Evolutionary conservation across 2,888 invertebrate genomes (phyloP), one percentile per base, ranked within the genome.

Genomic region (Dicyrtomina minuta): DNA sequence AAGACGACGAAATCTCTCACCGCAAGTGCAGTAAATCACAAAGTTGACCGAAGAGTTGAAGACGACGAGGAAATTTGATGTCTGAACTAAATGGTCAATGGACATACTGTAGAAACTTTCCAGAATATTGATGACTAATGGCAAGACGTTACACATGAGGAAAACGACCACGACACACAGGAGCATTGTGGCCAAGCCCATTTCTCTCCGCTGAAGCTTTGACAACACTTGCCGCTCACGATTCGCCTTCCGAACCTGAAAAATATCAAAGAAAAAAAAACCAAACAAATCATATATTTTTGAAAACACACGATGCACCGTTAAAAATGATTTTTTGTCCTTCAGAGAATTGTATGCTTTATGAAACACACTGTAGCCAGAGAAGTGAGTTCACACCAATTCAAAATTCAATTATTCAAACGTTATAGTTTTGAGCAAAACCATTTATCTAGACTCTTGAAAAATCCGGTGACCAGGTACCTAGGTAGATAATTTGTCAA

Each of bases 41-140:
- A 98, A 97, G 84, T 98, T 98, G 73, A 96, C 93, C 81, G 96
- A 95, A 80, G 96, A 96, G 85, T 98, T 98, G 81, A 97, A 89
- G 74, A 95, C 96, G 68, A 98, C 96, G 74, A 97, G 86, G 68
- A 97, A 87, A 83, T 98, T 97, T 80, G 92, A 93, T 44, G 88
- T 86, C 80, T 91, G 90, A 65, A 93, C 89, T 79, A 92, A 84
- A 79, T 88, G 87, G 79, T 89, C 88, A 75, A 87, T 85, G 70
- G 87, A 86, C 58, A 85, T 84, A 70, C 85, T 84, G 79, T 86
- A 87, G 80, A 93, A 92, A 49, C 91, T 90, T 82, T 96, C 92
- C 80, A 91, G 86, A 51, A 93, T 88, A 84, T 94, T 95, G 79
- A 90, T 88, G 71, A 93, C 89, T 74, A 95, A 85, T 1, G 94